Evolutionary conservation across 92 coral and sea anemone species (phyloP).

Genomic region (Palythoa heliodiscus): DNA sequence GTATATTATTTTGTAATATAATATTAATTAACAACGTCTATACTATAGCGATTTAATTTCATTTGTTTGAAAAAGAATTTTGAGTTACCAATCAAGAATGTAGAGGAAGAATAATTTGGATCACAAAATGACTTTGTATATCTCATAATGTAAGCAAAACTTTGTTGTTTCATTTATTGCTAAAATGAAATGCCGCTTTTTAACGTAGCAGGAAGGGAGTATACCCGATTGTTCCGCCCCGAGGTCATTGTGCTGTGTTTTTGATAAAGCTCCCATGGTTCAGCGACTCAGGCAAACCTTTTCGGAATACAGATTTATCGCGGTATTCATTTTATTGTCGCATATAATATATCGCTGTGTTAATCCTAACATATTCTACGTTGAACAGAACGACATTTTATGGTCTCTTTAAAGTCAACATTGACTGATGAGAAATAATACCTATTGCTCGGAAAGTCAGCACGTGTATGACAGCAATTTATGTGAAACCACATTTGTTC

Average conservation of each 20-base stretch:
- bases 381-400: too few relatives aligned
- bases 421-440: background rate
- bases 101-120: background rate
- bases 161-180: background rate
- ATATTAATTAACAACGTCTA: too few relatives aligned
- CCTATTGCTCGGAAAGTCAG: background rate
- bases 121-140: background rate
- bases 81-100: background rate
- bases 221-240: background rate
- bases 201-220: conserved; percentile 14
- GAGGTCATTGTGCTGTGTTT: background rate
- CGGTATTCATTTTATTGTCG: background rate
- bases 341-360: background rate
- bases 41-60: too few relatives aligned
- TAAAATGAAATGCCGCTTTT: background rate
- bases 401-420: too few relatives aligned
- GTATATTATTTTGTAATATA: too few relatives aligned
- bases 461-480: background rate
- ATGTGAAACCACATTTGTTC: conserved; percentile 3
- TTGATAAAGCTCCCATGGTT: background rate
- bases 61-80: too few relatives aligned
- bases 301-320: background rate
- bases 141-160: background rate
- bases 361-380: background rate
- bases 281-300: background rate